A percentile compares a stretch with the other conserved stretches of the same genome.
These are phyloP conservation scores for Coelinius sp. DNA, from an alignment of 2,888 invertebrate genomes.

Conservation along the genomic window DNA sequence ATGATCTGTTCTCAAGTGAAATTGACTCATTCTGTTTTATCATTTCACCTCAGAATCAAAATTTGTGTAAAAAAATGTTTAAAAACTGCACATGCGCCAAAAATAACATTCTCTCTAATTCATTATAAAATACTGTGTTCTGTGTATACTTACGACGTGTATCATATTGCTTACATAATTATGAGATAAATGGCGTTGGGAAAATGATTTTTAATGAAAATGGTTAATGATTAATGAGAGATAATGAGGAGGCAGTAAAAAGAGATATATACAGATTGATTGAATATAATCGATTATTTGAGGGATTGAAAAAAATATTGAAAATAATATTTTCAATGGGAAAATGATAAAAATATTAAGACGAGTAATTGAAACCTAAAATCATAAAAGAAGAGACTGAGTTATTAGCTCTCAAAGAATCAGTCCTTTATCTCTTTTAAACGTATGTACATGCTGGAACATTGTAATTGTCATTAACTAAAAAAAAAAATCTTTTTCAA, in stretches of 20 bases:
- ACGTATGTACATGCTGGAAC: conserved; percentile 66
- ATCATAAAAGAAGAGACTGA: conserved; percentile 41
- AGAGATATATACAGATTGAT: conserved; percentile 40
- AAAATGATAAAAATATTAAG: conserved; percentile 28
- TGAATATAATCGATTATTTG: conserved; percentile 41
- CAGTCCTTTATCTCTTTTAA: conserved; percentile 44
- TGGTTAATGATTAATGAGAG: conserved; percentile 36
- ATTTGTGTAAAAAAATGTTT: background rate
- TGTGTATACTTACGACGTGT: conserved; percentile 41
- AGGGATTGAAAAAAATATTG: conserved; percentile 27
- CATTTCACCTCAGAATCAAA: background rate
- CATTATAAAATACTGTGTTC: conserved; percentile 9
- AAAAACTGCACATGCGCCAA: background rate
- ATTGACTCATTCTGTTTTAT: no score
- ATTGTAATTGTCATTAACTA: conserved; percentile 56
- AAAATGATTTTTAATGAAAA: conserved; percentile 39
- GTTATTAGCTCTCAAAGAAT: conserved; percentile 56
- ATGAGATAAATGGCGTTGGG: conserved; percentile 39
- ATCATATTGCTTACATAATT: conserved; percentile 30
- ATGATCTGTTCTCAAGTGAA: no score
- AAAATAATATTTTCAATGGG: conserved; percentile 36
- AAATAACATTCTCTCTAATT: background rate
- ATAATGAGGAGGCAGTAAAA: conserved; percentile 20
- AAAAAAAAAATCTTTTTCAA: background rate
- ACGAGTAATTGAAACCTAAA: conserved; percentile 23